Conservation (phyloP, 2,888 invertebrate species). For the Athalia rosae region DNA sequence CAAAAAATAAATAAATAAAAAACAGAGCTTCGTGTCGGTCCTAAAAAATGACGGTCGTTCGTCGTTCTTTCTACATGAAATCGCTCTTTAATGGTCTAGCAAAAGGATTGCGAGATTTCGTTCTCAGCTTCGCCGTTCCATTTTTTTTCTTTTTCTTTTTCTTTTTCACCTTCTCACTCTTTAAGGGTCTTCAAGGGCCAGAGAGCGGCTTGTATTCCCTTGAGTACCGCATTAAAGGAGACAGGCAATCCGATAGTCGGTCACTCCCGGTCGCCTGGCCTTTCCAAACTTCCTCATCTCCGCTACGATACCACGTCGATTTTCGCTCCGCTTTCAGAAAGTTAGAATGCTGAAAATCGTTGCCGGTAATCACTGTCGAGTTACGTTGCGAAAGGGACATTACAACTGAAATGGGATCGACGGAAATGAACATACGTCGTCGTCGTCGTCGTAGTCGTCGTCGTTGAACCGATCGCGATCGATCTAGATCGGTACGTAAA, state of each 20-base stretch:
- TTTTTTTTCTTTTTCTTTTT: background rate
- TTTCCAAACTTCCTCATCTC: slow-evolving; percentile 9
- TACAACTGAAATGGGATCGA: too few relatives aligned
- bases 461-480: too few relatives aligned
- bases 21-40: background rate
- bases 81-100: slow-evolving; percentile 39
- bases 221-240: slow-evolving; percentile 42
- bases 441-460: too few relatives aligned
- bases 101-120: slow-evolving; percentile 25
- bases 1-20: background rate
- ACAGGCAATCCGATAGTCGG: slow-evolving; percentile 39
- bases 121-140: background rate
- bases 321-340: too few relatives aligned
- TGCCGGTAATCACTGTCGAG: background rate
- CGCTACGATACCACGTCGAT: background rate
- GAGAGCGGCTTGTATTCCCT: slow-evolving; percentile 34
- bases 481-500: slow-evolving; percentile 2
- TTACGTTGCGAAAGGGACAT: background rate
- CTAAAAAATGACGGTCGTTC: slow-evolving; percentile 34
- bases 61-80: slow-evolving; percentile 39
- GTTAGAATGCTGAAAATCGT: too few relatives aligned
- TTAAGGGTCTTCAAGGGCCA: slow-evolving; percentile 7
- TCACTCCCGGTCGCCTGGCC: background rate
- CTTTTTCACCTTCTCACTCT: slow-evolving; percentile 23
- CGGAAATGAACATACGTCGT: too few relatives aligned